Conservation (phyloP, 2,797 vertebrate genomes). For the Borostomias antarcticus region DNA sequence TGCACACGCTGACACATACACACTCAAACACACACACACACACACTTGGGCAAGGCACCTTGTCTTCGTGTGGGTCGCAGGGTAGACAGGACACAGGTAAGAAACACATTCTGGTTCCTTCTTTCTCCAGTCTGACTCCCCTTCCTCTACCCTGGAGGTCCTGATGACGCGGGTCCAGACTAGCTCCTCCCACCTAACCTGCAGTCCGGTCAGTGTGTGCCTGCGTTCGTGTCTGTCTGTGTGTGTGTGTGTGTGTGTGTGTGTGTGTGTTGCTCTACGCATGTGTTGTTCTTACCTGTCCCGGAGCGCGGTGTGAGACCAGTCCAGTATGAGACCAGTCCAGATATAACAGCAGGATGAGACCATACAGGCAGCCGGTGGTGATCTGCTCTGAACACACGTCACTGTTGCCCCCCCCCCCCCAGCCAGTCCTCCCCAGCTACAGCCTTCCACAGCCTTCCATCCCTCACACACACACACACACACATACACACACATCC, state of each 20-base stretch:
- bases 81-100: constrained; percentile 56
- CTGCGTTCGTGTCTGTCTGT: neutral
- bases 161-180: neutral
- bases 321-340: constrained; percentile 12
- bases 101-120: constrained; percentile 52
- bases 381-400: constrained; percentile 39
- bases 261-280: neutral
- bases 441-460: constrained; percentile 35
- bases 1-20: neutral
- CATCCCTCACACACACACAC: constrained; percentile 11
- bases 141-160: neutral
- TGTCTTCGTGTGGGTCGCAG: constrained; percentile 21
- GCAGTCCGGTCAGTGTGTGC: neutral
- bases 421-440: no score
- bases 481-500: constrained; percentile 39
- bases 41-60: constrained; percentile 48
- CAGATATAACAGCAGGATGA: constrained; percentile 44
- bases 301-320: constrained; percentile 12
- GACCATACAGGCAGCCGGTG: constrained; percentile 41
- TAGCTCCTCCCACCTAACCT: neutral
- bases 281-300: constrained; percentile 41
- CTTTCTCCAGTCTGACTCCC: neutral
- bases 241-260: constrained; percentile 1
- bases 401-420: constrained; percentile 18
- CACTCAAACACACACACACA: constrained; percentile 23